Evolutionary conservation across 1,140 invertebrate genomes (phyloP).

Genomic region (Zaprionus taronus): DNA sequence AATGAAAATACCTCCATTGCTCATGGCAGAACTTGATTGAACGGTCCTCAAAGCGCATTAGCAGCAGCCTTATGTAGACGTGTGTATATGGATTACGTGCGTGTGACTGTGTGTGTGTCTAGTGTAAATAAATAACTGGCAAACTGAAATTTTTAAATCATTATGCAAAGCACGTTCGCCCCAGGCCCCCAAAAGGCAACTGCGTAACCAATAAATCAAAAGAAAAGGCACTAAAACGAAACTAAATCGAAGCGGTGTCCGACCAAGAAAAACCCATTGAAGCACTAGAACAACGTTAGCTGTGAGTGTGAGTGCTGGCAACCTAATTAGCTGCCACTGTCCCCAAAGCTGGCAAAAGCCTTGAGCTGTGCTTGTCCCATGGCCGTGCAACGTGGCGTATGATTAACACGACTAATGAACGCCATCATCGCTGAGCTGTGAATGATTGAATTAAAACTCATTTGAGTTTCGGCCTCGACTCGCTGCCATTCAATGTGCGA

Average conservation of each 20-base stretch:
- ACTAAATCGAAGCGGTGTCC: slow-evolving; percentile 3
- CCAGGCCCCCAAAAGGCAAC: slow-evolving; percentile 2
- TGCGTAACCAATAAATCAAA: slow-evolving; percentile 68
- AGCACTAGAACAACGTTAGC: slow-evolving; percentile 37
- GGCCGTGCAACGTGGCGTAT: slow-evolving; percentile 73
- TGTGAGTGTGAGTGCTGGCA: slow-evolving; percentile 5
- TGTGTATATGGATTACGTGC: not conserved
- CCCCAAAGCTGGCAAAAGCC: not conserved
- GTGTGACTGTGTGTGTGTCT: slow-evolving; percentile 12
- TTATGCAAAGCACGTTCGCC: slow-evolving; percentile 62
- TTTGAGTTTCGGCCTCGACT: slow-evolving; percentile 40
- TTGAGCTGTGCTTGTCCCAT: slow-evolving; percentile 16
- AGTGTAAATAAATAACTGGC: slow-evolving; percentile 43
- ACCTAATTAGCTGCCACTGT: slow-evolving; percentile 59
- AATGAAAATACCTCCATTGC: not conserved
- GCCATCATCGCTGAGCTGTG: slow-evolving; percentile 61
- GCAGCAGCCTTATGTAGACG: not conserved
- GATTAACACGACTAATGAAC: slow-evolving; percentile 80
- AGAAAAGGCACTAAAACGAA: slow-evolving; percentile 46
- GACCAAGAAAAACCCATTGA: slow-evolving; percentile 26
- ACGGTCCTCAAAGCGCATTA: slow-evolving; percentile 13
- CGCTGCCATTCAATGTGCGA: slow-evolving; percentile 27
- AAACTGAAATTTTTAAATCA: slow-evolving; percentile 20
- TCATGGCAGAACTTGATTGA: slow-evolving; percentile 6
- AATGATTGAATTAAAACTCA: slow-evolving; percentile 77